Evolutionary conservation across 2,888 invertebrate genomes (phyloP), one percentile per base, ranked within the genome.

Genomic region (Melangyna quadrimaculata): DNA sequence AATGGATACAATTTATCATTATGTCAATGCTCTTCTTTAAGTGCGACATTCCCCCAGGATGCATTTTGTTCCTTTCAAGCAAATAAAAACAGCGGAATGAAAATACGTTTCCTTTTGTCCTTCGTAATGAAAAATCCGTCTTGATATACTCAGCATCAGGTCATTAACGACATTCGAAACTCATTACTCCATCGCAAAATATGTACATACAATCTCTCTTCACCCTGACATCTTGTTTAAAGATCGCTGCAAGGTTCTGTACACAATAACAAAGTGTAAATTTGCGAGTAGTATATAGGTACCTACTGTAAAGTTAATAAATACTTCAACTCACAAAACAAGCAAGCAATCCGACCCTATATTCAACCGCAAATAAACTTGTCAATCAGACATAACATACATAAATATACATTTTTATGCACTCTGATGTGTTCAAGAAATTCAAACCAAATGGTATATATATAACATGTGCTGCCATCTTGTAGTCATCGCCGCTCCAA

Each of bases 341-440:
- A 71, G 27, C 65, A 40, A 70, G 45, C 35, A 35, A 35, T 37
- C 55, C 37, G 59, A 78, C 59, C 78, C 59, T 43, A 55, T 48
- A 53, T 48, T 71, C 51, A 59, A 77, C 82, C 69, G 69, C 78
- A 82, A 78, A 78, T 82, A 82, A 78, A 82, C 71, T 65, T 78
- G 67, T 78, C 81, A 77, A 82, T 78, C 77, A 59, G 37, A 69
- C 67, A n/a, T 7, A 17, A 57, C 57, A 57, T 32, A 57, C 14
- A 59, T 57, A 12, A 3, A 35, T 5, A 37, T 3, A 4, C 6
- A 32, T 22, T 22, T 17, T 19, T 61, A 40, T 61, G 22, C 37
- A 59, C 24, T 59, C 12, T 57, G 10, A 7, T 27, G n/a, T 29
- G 57, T 35, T 6, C 19, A 37, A 55, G n/a, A 29, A 55, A 55